Percentiles rank a stretch among this genome's conserved stretches.
Evolutionary conservation across 2,797 vertebrate genomes (phyloP).

Genomic region (Cyclura pinguis): DNA sequence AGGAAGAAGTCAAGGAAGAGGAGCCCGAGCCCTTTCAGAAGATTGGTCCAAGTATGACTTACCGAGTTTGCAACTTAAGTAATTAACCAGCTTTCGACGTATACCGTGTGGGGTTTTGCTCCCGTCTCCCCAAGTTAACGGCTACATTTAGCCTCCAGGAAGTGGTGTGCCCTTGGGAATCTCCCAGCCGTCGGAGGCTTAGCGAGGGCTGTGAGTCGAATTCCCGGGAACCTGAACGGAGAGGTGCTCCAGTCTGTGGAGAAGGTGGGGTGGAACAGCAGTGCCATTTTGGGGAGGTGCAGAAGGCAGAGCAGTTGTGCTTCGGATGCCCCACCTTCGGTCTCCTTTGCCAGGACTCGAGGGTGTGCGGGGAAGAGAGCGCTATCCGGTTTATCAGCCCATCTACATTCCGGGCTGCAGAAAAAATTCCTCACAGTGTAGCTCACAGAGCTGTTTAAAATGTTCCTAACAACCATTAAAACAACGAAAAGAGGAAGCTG

Average conservation of each 20-base stretch:
- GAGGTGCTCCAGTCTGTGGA: too few relatives aligned
- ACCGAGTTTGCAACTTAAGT: background rate
- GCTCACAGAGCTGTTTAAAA: background rate
- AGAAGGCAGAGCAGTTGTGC: background rate
- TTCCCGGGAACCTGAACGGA: background rate
- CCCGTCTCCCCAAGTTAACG: background rate
- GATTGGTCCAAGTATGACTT: slow-evolving; percentile 96
- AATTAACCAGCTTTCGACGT: slow-evolving; percentile 25
- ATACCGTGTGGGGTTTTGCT: background rate
- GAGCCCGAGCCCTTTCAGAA: slow-evolving; percentile 96
- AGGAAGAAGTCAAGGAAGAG: slow-evolving; percentile 96
- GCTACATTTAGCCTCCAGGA: background rate
- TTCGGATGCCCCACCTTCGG: too few relatives aligned
- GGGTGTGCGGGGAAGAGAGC: background rate
- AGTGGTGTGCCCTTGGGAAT: background rate
- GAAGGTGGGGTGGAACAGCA: background rate
- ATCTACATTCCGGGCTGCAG: background rate
- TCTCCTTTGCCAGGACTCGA: background rate
- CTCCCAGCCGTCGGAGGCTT: background rate
- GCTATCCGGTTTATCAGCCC: too few relatives aligned
- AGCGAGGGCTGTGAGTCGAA: background rate
- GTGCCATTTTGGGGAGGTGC: background rate
- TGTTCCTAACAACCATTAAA: background rate
- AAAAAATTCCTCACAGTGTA: background rate
- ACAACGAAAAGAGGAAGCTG: too few relatives aligned